Percentiles rank a stretch among this genome's conserved stretches.
Evolutionary conservation across 2,888 invertebrate species (phyloP).

Genomic region (Diachrysia chrysitis): DNA sequence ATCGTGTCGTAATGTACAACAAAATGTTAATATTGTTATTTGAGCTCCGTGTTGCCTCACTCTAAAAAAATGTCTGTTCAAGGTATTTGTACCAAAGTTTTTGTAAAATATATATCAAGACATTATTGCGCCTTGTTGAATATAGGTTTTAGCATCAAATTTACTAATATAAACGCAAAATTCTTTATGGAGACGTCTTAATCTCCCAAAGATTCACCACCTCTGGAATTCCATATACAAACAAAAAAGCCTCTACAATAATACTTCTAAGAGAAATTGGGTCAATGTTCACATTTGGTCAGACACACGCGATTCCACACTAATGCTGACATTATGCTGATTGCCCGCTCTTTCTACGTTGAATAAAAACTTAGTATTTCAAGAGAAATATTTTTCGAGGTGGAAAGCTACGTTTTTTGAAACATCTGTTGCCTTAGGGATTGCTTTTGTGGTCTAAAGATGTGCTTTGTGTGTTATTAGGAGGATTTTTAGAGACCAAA

Average conservation of each 20-base stretch:
- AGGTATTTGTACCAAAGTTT: no score
- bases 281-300: constrained; percentile 56
- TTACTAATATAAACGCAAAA: no score
- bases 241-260: constrained; percentile 39
- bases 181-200: no score
- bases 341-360: constrained; percentile 42
- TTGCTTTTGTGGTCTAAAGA: constrained; percentile 7
- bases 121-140: no score
- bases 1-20: no score
- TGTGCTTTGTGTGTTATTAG: constrained; percentile 21
- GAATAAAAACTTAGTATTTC: constrained; percentile 55
- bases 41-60: no score
- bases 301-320: constrained; percentile 54
- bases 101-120: no score
- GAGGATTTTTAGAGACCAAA: neutral
- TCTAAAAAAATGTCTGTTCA: no score
- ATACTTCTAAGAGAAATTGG: constrained; percentile 49
- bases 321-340: constrained; percentile 59
- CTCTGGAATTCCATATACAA: constrained; percentile 32
- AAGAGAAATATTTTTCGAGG: constrained; percentile 42
- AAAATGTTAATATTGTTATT: no score
- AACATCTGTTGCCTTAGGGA: constrained; percentile 43
- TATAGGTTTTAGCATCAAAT: no score
- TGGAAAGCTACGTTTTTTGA: constrained; percentile 32
- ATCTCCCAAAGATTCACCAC: constrained; percentile 17